Base-by-base conservation (phyloP, 2,888 invertebrate genomes). In the Diplazon laetatorius region DNA sequence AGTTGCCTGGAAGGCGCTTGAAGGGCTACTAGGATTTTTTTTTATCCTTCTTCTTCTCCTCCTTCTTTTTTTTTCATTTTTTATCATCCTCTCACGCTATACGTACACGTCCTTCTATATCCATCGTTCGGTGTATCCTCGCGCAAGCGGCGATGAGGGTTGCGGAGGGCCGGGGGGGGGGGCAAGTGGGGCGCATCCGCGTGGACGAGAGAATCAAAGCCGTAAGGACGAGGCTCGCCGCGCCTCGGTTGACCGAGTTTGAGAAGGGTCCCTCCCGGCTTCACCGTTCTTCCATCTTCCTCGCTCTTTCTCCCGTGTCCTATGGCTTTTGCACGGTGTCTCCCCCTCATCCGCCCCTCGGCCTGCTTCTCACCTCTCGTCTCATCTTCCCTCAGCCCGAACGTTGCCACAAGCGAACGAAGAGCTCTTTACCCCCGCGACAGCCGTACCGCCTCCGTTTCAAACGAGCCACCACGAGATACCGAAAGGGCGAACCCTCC, bases 211-310 rank as follows among this genome's bases (percentile, higher is more conserved):
- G 77, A 76, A 80, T 80, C 72, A 79, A 78, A 81, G 80, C 76
- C 76, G 78, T 80, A 72, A 78, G 77, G 80, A 76, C 80, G 76
- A 80, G 74, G 82, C 74, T 66, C 76, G 22, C n/a, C n/a, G 70
- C 46, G 75, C 68, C 78, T 78, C 80, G 78, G 82, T 83, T 83
- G 82, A 83, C 80, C 82, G 82, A 81, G 79, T 84, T 85, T 82
- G 83, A 83, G 82, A 82, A 83, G 84, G 84, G 84, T 83, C 80
- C 72, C 63, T 71, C 30, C 62, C 46, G n/a, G n/a, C n/a, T n/a
- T n/a, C 55, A 68, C 78, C 68, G 69, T 75, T 52, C 46, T 30
- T 70, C 70, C 25, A 71, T 59, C 50, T 55, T 35, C 66, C 59
- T 60, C 2, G 2, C 66, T 59, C 63, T 78, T 70, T 66, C 79